phyloP scores from a whole-genome alignment of 2,888 invertebrate genomes.

The Phlogophora meticulosa region DNA sequence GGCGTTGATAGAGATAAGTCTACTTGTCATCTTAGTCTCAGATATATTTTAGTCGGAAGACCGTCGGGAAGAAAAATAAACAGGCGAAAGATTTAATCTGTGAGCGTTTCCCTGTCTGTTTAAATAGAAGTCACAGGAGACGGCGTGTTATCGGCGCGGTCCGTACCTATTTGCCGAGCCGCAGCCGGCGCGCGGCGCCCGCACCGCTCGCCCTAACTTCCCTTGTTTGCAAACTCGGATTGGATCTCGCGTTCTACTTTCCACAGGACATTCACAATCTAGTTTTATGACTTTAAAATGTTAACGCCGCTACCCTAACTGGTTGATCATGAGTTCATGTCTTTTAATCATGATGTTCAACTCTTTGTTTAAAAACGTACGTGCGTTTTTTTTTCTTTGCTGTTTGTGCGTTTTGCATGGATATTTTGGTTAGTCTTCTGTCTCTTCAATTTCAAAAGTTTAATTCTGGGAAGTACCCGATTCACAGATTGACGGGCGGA shows the following conservation, averaged over 20 bases:
- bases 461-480: constrained; percentile 73
- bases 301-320: constrained; percentile 80
- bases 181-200: constrained; percentile 59
- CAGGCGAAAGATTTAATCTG: constrained; percentile 87
- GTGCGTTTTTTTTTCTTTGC: constrained; percentile 50
- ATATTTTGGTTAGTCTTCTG: constrained; percentile 53
- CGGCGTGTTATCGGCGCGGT: constrained; percentile 87
- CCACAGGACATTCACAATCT: constrained; percentile 87
- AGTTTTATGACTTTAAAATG: constrained; percentile 90
- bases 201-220: constrained; percentile 85
- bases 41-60: constrained; percentile 82
- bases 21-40: constrained; percentile 82
- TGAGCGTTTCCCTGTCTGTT: constrained; percentile 87
- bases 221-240: constrained; percentile 91
- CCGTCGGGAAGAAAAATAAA: constrained; percentile 84
- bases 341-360: constrained; percentile 71
- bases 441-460: constrained; percentile 51
- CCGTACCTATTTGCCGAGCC: constrained; percentile 64
- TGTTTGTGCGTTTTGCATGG: constrained; percentile 28
- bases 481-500: constrained; percentile 74
- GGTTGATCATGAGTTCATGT: constrained; percentile 70
- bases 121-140: constrained; percentile 89
- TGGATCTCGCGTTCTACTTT: constrained; percentile 90
- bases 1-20: constrained; percentile 83
- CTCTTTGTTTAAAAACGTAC: no score